Conservation (phyloP, 2,113 vertebrate species). For the Ageneiosus marmoratus region DNA sequence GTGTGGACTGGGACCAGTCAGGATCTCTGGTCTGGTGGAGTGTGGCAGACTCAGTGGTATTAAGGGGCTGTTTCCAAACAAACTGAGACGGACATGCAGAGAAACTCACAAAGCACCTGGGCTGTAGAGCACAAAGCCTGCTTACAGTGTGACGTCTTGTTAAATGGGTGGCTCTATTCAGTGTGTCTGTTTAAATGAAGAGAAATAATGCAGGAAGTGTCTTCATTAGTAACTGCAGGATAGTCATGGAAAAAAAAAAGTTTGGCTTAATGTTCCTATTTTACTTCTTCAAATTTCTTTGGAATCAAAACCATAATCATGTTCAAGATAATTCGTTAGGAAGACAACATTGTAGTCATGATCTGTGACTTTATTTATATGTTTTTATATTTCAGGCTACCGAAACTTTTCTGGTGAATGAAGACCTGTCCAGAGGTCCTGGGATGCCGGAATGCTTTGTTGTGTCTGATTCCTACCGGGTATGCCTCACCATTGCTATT, state of each 20-base stretch:
- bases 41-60: constrained; percentile 22
- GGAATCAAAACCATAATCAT: background rate
- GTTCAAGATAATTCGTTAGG: background rate
- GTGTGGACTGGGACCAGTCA: constrained; percentile 46
- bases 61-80: constrained; percentile 24
- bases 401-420: constrained; percentile 80
- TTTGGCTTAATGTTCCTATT: background rate
- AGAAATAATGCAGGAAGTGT: background rate
- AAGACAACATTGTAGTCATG: background rate
- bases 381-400: constrained; percentile 72
- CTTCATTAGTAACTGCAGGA: background rate
- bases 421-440: constrained; percentile 79
- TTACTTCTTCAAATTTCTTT: background rate
- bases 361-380: constrained; percentile 48
- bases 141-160: constrained; percentile 15
- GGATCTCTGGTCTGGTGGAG: constrained; percentile 30
- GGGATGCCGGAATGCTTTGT: constrained; percentile 82
- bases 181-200: constrained; percentile 7
- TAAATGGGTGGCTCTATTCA: constrained; percentile 32
- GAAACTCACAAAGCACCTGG: constrained; percentile 31
- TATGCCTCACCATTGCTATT: constrained; percentile 63
- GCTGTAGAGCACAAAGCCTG: constrained; percentile 11
- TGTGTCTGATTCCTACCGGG: constrained; percentile 81
- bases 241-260: background rate
- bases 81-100: constrained; percentile 25